These are phyloP conservation scores for Mythimna ferrago DNA, from an alignment of 2,888 invertebrate species.

Conservation along the genomic window DNA sequence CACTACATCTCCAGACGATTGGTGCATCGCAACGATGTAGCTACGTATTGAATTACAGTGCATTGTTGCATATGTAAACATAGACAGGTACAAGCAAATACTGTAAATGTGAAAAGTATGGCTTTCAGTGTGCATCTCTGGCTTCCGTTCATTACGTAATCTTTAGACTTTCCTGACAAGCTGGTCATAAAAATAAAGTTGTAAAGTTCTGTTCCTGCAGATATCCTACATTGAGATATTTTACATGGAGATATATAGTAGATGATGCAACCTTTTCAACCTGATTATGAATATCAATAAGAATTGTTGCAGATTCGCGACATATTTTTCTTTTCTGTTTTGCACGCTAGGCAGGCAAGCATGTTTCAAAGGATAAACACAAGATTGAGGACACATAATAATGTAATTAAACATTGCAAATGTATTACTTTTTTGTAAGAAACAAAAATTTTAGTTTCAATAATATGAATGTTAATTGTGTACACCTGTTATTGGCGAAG, in stretches of 20 bases:
- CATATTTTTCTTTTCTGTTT: neutral
- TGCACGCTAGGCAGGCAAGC: neutral
- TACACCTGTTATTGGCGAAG: neutral
- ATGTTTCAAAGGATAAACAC: neutral
- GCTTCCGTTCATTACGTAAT: conserved; percentile 46
- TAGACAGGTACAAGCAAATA: conserved; percentile 61
- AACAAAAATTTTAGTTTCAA: neutral
- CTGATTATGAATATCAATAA: no score
- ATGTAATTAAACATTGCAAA: neutral
- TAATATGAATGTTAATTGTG: neutral
- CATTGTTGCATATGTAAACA: conserved; percentile 57
- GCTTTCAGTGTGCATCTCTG: conserved; percentile 27
- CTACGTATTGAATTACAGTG: conserved; percentile 38
- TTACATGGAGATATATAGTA: no score
- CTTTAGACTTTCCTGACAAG: conserved; percentile 12
- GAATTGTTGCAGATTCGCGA: neutral
- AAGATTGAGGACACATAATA: neutral
- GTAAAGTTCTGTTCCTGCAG: neutral
- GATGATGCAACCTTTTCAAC: neutral
- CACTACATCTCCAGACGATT: conserved; percentile 64
- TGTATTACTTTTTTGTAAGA: neutral
- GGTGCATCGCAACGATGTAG: conserved; percentile 35
- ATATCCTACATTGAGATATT: no score
- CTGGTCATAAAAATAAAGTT: neutral
- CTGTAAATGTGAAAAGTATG: conserved; percentile 34